Percentiles rank a stretch among this genome's conserved stretches.
Conservation (phyloP, 23 tunicate genomes). For the Ciona savignyi region DNA sequence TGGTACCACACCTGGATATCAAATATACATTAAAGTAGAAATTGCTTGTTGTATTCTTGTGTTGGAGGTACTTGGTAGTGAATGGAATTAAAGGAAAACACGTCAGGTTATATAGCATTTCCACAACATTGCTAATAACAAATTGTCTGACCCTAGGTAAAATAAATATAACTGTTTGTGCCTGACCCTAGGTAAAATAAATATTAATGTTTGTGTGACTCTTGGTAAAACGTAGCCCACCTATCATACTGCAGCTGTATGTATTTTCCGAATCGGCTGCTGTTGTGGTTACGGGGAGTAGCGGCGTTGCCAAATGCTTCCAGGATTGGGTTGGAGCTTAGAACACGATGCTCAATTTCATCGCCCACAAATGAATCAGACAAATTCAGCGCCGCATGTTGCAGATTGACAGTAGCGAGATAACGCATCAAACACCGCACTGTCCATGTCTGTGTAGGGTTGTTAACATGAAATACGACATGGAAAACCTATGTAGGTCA, state of each 20-base stretch:
- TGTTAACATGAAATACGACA: neutral
- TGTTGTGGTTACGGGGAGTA: constrained; percentile 79
- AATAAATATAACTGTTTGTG: too few relatives aligned
- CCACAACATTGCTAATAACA: too few relatives aligned
- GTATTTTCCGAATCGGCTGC: constrained; percentile 94
- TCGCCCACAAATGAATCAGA: constrained; percentile 32
- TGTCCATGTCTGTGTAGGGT: constrained; percentile 57
- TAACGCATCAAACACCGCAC: constrained; percentile 86
- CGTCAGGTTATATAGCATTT: too few relatives aligned
- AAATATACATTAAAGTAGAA: too few relatives aligned
- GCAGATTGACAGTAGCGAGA: constrained; percentile 58
- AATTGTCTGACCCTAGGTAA: too few relatives aligned
- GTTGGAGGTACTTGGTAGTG: too few relatives aligned
- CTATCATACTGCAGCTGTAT: constrained; percentile 79
- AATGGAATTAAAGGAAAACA: too few relatives aligned
- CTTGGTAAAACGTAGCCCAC: too few relatives aligned
- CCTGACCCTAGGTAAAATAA: too few relatives aligned
- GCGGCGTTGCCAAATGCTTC: constrained; percentile 95
- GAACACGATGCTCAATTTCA: constrained; percentile 60
- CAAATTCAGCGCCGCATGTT: constrained; percentile 3
- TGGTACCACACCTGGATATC: constrained; percentile 56
- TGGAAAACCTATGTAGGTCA: too few relatives aligned
- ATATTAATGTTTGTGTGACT: too few relatives aligned
- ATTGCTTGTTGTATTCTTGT: too few relatives aligned
- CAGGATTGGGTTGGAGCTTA: constrained; percentile 82